phyloP scores from a whole-genome alignment of 2,797 vertebrate species.

The Chanos chanos region DNA sequence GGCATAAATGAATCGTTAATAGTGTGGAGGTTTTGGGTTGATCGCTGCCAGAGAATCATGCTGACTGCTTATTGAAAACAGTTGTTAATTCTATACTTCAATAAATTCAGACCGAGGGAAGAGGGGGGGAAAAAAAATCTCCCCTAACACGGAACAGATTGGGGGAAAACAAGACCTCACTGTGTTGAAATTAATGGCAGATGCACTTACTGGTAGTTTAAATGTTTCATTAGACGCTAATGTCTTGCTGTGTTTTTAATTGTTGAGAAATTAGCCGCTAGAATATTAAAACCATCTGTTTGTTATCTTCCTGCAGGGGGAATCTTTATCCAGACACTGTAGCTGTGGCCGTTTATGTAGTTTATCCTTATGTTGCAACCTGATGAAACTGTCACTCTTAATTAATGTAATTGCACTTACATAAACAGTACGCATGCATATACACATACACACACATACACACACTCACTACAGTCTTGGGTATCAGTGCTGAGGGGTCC shows the following conservation, averaged over 20 bases:
- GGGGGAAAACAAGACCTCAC: conserved; percentile 87
- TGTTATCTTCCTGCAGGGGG: conserved; percentile 87
- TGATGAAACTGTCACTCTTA: conserved; percentile 45
- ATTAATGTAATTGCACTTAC: conserved; percentile 52
- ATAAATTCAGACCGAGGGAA: conserved; percentile 81
- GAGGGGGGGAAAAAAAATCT: conserved; percentile 48
- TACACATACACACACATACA: conserved; percentile 5
- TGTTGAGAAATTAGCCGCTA: conserved; percentile 96
- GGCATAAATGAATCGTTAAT: conserved; percentile 78
- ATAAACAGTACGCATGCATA: conserved; percentile 13
- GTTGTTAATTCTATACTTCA: conserved; percentile 96
- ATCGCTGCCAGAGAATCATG: conserved; percentile 74
- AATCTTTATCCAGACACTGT: conserved; percentile 75
- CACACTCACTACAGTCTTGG: neutral
- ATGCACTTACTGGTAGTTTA: conserved; percentile 94
- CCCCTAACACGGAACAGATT: conserved; percentile 92
- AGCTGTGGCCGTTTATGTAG: conserved; percentile 56
- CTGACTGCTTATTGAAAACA: conserved; percentile 96
- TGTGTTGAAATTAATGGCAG: conserved; percentile 94
- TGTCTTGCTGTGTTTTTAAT: conserved; percentile 97
- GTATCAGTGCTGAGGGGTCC: neutral
- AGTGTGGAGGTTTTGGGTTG: conserved; percentile 70
- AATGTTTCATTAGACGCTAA: conserved; percentile 98
- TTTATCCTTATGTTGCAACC: conserved; percentile 51
- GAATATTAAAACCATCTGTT: conserved; percentile 98